Conservation (phyloP, 2,113 vertebrate species). For the Sorex fumeus region DNA sequence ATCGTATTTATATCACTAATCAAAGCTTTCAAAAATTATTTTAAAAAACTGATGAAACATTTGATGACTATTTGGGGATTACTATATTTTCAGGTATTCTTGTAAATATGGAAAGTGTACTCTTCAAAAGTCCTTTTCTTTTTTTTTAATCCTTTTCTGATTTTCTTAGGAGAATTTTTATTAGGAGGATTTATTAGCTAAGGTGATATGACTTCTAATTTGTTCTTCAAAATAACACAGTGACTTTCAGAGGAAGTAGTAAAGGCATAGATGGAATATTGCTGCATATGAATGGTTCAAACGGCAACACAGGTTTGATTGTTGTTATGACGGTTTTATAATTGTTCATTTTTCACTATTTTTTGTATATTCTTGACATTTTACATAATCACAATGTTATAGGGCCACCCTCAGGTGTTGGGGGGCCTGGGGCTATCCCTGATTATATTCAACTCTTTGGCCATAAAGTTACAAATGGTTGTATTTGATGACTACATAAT, state of each 20-base stretch:
- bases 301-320: too few species aligned
- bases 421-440: too few species aligned
- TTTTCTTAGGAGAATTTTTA: too few species aligned
- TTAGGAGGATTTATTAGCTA: too few species aligned
- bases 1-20: neutral
- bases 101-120: neutral
- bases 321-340: neutral
- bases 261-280: neutral
- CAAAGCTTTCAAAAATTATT: conserved; percentile 3
- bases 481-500: too few species aligned
- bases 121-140: neutral
- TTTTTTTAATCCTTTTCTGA: too few species aligned
- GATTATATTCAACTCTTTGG: too few species aligned
- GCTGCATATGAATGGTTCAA: neutral
- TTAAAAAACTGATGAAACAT: neutral
- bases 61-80: neutral
- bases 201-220: neutral
- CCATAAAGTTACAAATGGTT: too few species aligned
- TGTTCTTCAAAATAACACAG: neutral
- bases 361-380: neutral
- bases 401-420: too few species aligned
- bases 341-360: neutral
- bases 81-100: neutral
- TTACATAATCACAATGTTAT: neutral
- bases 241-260: neutral